Base-by-base conservation (phyloP, 35 echinoderm and acorn worm species). In the Patiria miniata region DNA sequence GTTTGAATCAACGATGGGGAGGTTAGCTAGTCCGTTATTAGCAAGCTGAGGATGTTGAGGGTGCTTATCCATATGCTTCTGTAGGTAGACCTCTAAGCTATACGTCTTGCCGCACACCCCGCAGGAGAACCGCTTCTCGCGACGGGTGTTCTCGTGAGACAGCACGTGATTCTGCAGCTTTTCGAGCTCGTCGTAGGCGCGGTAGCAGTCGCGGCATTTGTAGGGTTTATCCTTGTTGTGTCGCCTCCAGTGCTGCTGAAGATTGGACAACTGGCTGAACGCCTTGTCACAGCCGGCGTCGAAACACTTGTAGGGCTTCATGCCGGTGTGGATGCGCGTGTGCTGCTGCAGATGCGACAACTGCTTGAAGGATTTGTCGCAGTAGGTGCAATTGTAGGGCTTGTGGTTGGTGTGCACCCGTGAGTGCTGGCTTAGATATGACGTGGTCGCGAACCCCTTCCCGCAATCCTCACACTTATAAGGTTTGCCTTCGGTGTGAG, bases 181-280 rank as follows among this genome's bases (percentile, higher is more conserved):
- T n/a, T 94, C 92, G 0, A 91, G 77, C n/a, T 94, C 96, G 42
- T 94, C 96, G 36, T 87, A 94, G 8, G 92, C 96, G 32, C 96
- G 83, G 78, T 98, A 98, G 68, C 96, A 98, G 68, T 98, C 92
- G 3, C 89, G 86, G 52, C 96, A 98, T 59, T 98, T 98, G 81
- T 91, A 98, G 5, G 96, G 96, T 79, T 98, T 98, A 87, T 98
- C 96, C 81, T 98, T 98, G 76, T 94, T 98, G 56, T 98, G 96
- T 52, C 93, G 82, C 36, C 96, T 61, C 89, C 92, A 94, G 83
- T 98, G 96, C 36, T 94, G 93, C 76, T 98, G 96, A n/a, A 98
- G 81, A 73, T 98, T 98, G 1, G 96, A 91, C 22, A 98, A 82
- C 83, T 98, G 96, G 14, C 92, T 94, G 86, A 98, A 98, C 2